Base-by-base conservation (phyloP, 2,797 vertebrate genomes). In the Anas bernieri region DNA sequence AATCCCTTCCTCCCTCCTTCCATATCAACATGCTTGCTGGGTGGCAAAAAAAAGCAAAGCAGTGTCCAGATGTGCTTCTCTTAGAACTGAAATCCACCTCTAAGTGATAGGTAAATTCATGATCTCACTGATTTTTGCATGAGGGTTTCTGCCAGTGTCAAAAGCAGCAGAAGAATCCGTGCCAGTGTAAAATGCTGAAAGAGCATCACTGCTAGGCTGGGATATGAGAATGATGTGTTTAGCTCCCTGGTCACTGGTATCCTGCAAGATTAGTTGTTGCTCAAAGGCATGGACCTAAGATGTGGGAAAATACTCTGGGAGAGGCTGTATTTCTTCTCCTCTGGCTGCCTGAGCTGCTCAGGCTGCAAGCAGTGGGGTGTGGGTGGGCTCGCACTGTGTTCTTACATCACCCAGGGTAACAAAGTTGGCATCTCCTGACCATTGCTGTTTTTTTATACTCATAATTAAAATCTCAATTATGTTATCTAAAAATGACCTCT, bases 291-390 rank as follows among this genome's bases (percentile, higher is more conserved):
- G 21, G 28, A 25, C 33, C 20, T 18, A 31, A 39, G 12, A 35
- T 21, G 45, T 3, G 0, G 39, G 35, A 37, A 58, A 64, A 72
- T 26, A 15, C 8, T 17, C 3, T 0, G 3, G 50, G 41, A 18
- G n/a, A 37, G 17, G 8, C 21, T 37, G 6, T 2, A 1, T 2
- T 6, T 23, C 31, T n/a, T 48, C 12, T 37, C 5, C 21, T 33
- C 26, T 43, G 1, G 12, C 50, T 33, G 26, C 11, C 43, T 17
- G 58, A 35, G 22, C 68, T 64, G 17, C 50, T 61, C 26, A 37
- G 43, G 12, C 45, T 17, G 70, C 33, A n/a, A 69, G 67, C 37
- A 61, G 8, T 1, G 12, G 68, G 43, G 18, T 11, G 18, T 20
- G 43, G 18, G n/a, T 48, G 63, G 79, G 41, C 56, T 52, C 28